Base-by-base conservation (phyloP, 2,113 vertebrate species). In the Takifugu flavidus region DNA sequence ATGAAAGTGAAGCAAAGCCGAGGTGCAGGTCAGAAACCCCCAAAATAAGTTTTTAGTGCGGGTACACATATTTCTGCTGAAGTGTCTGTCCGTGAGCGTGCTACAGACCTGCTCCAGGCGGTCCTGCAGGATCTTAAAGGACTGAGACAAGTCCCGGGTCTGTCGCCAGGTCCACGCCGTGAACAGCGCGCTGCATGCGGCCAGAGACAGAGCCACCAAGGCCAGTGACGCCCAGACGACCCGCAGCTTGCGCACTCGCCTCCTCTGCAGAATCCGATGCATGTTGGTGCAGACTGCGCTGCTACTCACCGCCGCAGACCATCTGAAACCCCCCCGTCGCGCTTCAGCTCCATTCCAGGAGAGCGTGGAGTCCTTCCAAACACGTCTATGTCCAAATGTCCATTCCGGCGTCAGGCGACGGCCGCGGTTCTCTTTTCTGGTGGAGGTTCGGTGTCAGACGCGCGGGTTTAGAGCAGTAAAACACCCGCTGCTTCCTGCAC, bases 101-200 rank as follows among this genome's bases (percentile, higher is more conserved):
- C 62, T 4, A 77, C 86, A 62, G 73, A 92, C 91, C 88, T 92
- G 90, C 70, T 91, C 89, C 53, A 92, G 77, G 66, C 87, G 84
- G 56, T 89, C 89, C 75, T 91, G 89, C 82, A 92, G 85, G 73
- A 86, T 85, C 86, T 86, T 84, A 55, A 92, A 90, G 71, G 91
- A 92, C 73, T 85, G 86, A 13, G 90, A 90, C 86, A 92, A 79
- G 80, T 91, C 90, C 59, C 86, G 88, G 56, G 90, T 92, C 75
- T 92, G 90, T 51, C 89, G 70, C 91, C 89, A 90, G 20, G 91
- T 91, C 90, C 91, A 92, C 62, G 87, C 89, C 72, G 90, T 91
- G 29, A 92, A 91, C n/a, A 90, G 63, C 56, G 89, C 89, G 74
- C 91, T 92, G 86, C 88, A 89, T 3, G 87, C 87, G 61, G 91